These are phyloP conservation scores for Crypturellus undulatus DNA, from an alignment of 2,113 vertebrate species.

Conservation along the genomic window DNA sequence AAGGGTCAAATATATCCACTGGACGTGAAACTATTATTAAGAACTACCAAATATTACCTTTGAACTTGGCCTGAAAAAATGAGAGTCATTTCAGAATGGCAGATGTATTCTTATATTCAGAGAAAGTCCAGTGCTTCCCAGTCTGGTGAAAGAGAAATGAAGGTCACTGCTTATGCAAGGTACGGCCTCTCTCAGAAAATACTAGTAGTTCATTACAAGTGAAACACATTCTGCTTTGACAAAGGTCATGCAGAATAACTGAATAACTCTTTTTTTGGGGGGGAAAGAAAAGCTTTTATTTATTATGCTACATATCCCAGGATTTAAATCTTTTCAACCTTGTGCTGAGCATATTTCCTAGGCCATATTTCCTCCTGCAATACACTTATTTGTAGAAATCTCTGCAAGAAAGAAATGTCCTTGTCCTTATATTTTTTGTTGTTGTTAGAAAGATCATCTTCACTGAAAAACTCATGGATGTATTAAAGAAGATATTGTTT, in stretches of 20 bases:
- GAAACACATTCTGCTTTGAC: background rate
- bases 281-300: background rate
- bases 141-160: background rate
- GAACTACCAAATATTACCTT: background rate
- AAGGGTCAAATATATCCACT: background rate
- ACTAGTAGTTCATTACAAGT: background rate
- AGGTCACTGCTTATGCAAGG: background rate
- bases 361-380: background rate
- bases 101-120: background rate
- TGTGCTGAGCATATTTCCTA: background rate
- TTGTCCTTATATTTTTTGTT: background rate
- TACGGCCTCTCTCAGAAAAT: background rate
- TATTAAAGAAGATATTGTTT: background rate
- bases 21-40: background rate
- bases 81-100: background rate
- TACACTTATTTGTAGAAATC: background rate
- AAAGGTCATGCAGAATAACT: slow-evolving; percentile 12
- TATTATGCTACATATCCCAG: background rate
- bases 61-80: background rate
- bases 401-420: background rate
- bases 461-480: background rate
- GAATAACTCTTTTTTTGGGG: background rate
- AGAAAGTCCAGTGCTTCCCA: background rate
- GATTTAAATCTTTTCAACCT: background rate
- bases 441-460: background rate